Evolutionary conservation across 2,797 vertebrate genomes (phyloP).

Genomic region (Phoeniculus purpureus): DNA sequence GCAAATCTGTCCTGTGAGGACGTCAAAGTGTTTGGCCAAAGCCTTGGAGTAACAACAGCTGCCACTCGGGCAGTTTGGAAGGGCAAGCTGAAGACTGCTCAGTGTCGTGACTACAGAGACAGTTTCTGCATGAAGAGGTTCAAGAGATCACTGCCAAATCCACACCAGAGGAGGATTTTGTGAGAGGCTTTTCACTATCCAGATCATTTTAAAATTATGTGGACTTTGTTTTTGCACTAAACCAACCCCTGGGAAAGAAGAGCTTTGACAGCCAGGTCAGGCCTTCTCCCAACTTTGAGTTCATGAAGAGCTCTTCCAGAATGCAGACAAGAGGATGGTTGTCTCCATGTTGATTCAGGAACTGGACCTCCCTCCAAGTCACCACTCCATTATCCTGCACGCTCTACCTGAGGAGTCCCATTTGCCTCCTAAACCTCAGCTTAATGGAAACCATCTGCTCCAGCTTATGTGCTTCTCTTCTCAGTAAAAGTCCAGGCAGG

Average conservation of each 20-base stretch:
- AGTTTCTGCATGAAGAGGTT: neutral
- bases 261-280: neutral
- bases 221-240: neutral
- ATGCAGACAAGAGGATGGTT: neutral
- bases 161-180: neutral
- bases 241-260: neutral
- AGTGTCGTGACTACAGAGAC: rapidly evolving
- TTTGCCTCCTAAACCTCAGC: neutral
- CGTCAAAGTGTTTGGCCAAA: neutral
- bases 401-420: neutral
- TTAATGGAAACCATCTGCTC: neutral
- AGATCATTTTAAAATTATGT: neutral
- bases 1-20: neutral
- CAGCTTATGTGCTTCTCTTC: neutral
- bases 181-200: neutral
- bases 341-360: neutral
- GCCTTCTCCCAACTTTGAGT: neutral
- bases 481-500: neutral
- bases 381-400: neutral
- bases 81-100: neutral
- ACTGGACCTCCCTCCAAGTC: neutral
- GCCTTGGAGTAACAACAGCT: neutral
- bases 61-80: neutral
- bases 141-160: neutral
- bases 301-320: neutral